Evolutionary conservation across 2,888 invertebrate species (phyloP).

Genomic region (Ellobium chinense): DNA sequence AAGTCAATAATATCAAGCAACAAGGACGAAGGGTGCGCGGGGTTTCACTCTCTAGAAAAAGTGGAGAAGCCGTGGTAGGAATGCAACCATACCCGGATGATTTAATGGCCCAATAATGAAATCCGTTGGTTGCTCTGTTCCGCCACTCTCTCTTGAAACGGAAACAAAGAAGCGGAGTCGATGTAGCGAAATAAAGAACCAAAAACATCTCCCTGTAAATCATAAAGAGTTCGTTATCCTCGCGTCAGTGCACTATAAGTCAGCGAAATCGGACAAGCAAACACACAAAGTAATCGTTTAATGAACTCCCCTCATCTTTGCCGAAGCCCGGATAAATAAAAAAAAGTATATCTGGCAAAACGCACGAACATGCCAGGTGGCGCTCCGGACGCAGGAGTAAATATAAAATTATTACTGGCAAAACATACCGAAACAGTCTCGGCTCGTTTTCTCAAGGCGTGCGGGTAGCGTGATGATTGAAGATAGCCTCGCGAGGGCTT

Average conservation of each 20-base stretch:
- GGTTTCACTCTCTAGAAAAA: no score
- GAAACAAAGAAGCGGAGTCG: neutral
- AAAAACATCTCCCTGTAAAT: neutral
- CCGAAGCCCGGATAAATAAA: neutral
- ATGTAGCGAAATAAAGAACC: neutral
- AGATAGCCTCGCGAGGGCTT: neutral
- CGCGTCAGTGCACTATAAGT: neutral
- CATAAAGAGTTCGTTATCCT: neutral
- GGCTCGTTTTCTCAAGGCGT: neutral
- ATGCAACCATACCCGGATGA: neutral
- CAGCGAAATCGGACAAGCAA: neutral
- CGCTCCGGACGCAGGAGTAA: neutral
- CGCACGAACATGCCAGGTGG: neutral
- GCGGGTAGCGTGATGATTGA: constrained; percentile 4
- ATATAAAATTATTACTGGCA: constrained; percentile 9
- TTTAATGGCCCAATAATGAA: neutral
- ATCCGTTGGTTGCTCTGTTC: neutral
- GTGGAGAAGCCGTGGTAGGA: no score
- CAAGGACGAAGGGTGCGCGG: neutral
- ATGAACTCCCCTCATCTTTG: neutral
- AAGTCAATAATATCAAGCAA: neutral
- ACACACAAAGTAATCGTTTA: neutral
- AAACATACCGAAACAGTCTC: constrained; percentile 8
- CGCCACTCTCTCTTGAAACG: neutral
- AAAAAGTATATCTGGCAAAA: neutral